Conservation (phyloP, 2,888 invertebrate genomes). For the Maniola hyperantus region DNA sequence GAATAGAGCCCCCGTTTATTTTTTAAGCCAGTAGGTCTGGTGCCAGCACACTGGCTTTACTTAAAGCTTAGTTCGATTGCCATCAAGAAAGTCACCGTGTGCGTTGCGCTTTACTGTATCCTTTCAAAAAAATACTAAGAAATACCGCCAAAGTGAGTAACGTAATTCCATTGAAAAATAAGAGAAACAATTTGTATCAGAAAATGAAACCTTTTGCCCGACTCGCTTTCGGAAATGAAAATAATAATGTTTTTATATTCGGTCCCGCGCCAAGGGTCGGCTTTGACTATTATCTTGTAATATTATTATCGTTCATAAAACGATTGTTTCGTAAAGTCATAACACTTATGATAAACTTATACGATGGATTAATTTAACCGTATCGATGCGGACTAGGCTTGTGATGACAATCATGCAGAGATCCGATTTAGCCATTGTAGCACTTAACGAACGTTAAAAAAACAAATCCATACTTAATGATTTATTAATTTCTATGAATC, state of each 20-base stretch:
- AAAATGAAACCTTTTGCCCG: conserved; percentile 23
- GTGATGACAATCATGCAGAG: too few relatives aligned
- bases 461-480: too few relatives aligned
- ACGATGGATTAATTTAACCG: conserved; percentile 3
- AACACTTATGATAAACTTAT: background rate
- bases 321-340: conserved; percentile 18
- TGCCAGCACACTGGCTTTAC: too few relatives aligned
- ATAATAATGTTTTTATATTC: conserved; percentile 22
- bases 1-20: too few relatives aligned
- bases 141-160: background rate
- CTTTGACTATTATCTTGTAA: conserved; percentile 19
- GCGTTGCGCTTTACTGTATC: too few relatives aligned
- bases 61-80: background rate
- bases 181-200: conserved; percentile 18
- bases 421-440: too few relatives aligned
- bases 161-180: background rate
- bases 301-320: conserved; percentile 19
- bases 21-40: too few relatives aligned
- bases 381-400: too few relatives aligned
- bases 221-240: conserved; percentile 23
- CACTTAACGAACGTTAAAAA: too few relatives aligned
- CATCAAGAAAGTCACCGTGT: too few relatives aligned
- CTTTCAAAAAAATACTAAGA: background rate
- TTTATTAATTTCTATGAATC: background rate
- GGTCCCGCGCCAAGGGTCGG: conserved; percentile 20